phyloP scores from a whole-genome alignment of 1,140 invertebrate species.

The Popillia japonica region DNA sequence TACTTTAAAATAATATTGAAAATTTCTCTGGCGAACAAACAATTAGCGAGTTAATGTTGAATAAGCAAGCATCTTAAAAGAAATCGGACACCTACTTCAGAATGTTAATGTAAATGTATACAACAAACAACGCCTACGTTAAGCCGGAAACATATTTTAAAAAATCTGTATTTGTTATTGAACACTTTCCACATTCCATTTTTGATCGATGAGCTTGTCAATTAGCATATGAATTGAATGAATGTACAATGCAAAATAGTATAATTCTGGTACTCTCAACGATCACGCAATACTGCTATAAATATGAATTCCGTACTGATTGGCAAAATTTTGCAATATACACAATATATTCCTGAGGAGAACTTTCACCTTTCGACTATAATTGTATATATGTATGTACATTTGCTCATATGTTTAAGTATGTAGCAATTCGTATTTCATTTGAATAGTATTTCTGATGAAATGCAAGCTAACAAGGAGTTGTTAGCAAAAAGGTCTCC shows the following conservation, averaged over 20 bases:
- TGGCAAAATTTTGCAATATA: neutral
- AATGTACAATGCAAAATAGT: neutral
- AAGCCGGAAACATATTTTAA: neutral
- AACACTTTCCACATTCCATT: constrained; percentile 6
- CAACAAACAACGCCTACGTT: neutral
- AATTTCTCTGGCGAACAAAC: too few species aligned
- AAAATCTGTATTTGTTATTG: constrained; percentile 15
- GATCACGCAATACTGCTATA: neutral
- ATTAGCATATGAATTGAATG: neutral
- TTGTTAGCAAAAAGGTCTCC: too few species aligned
- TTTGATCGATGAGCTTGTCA: constrained; percentile 14
- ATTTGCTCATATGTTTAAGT: too few species aligned
- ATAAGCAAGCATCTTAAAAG: too few species aligned
- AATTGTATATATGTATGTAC: neutral
- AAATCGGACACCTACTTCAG: too few species aligned
- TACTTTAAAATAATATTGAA: too few species aligned
- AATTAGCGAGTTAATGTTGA: too few species aligned
- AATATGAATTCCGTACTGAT: neutral
- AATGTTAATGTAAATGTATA: too few species aligned
- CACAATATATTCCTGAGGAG: neutral
- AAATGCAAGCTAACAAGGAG: too few species aligned
- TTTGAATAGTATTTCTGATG: too few species aligned
- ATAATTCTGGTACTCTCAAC: neutral
- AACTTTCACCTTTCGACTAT: neutral
- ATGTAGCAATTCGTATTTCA: too few species aligned